A percentile compares a stretch with the other conserved stretches of the same genome.
phyloP scores from a whole-genome alignment of 2,888 invertebrate species.

The Amiota minor region DNA sequence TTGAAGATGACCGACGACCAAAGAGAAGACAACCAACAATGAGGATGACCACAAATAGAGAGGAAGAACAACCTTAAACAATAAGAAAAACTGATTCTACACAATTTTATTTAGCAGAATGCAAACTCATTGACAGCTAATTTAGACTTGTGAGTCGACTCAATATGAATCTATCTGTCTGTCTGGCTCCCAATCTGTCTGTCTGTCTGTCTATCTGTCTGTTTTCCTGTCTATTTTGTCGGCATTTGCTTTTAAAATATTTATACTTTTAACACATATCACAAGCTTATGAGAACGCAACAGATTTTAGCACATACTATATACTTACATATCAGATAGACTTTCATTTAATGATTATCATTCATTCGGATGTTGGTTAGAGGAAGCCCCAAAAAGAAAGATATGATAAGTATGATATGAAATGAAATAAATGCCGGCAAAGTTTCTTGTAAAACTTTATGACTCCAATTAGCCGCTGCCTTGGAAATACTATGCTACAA shows the following conservation, averaged over 20 bases:
- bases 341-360: slow-evolving; percentile 1
- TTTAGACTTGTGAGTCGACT: slow-evolving; percentile 25
- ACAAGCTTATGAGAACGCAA: background rate
- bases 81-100: slow-evolving; percentile 10
- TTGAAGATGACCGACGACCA: slow-evolving; percentile 12
- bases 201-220: slow-evolving; percentile 30
- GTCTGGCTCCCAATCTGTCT: slow-evolving; percentile 11
- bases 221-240: slow-evolving; percentile 33
- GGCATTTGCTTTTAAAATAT: background rate
- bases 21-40: background rate
- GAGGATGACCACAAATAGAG: background rate
- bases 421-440: too few relatives aligned
- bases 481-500: background rate
- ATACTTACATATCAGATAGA: too few relatives aligned
- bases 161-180: slow-evolving; percentile 22
- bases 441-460: background rate
- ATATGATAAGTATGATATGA: too few relatives aligned
- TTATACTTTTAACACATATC: too few relatives aligned
- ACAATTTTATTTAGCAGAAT: slow-evolving; percentile 22
- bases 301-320: slow-evolving; percentile 10
- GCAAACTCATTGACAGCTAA: slow-evolving; percentile 28
- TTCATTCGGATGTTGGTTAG: background rate
- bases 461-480: slow-evolving; percentile 10
- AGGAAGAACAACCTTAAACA: too few relatives aligned
- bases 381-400: slow-evolving; percentile 8